These are phyloP conservation scores for Geophilus truncorum DNA, from an alignment of 2,888 invertebrate genomes.

Conservation along the genomic window DNA sequence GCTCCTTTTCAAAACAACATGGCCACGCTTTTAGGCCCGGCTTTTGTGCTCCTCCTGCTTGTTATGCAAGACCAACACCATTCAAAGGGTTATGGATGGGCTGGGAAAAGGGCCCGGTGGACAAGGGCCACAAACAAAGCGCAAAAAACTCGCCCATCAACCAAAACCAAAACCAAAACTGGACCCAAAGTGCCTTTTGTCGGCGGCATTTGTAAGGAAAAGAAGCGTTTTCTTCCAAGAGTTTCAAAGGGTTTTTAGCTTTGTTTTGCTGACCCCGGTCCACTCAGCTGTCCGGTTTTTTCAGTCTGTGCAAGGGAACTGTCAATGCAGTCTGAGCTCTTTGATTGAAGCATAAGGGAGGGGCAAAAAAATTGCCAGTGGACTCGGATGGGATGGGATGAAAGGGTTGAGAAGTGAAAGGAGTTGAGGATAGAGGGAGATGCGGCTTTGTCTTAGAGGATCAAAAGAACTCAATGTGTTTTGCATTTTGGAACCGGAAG, in stretches of 20 bases:
- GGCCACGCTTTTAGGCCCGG: neutral
- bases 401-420: neutral
- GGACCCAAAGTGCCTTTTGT: neutral
- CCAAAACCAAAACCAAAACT: too few relatives aligned
- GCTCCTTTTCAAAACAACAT: neutral
- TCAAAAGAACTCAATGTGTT: neutral
- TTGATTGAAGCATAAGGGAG: neutral
- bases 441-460: neutral
- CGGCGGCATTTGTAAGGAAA: neutral
- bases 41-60: too few relatives aligned
- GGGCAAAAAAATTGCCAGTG: neutral
- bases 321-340: neutral
- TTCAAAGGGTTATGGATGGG: neutral
- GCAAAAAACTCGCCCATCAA: neutral
- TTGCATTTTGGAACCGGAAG: neutral
- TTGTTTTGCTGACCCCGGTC: neutral
- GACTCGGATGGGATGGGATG: neutral
- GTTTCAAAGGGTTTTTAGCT: neutral
- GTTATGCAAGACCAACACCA: constrained; percentile 3
- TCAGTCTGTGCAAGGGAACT: neutral
- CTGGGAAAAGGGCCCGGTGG: constrained; percentile 11
- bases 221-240: neutral
- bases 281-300: constrained; percentile 9
- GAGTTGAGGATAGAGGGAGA: neutral
- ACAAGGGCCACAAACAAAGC: constrained; percentile 6